Evolutionary conservation across 2,797 vertebrate species (phyloP).

Genomic region (Crenichthys baileyi): DNA sequence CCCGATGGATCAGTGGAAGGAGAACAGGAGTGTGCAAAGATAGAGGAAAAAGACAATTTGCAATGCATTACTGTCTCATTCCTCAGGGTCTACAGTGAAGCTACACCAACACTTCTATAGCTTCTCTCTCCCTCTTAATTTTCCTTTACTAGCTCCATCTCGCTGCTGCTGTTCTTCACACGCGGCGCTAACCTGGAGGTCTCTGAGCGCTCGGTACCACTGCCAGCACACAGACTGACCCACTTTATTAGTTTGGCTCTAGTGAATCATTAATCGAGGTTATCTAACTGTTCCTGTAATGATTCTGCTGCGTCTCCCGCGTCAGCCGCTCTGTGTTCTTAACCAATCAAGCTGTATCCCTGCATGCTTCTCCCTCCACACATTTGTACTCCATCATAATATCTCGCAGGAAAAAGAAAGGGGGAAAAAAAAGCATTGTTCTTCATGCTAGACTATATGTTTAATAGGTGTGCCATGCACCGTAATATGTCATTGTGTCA

Average conservation of each 20-base stretch:
- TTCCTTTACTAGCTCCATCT: constrained; percentile 47
- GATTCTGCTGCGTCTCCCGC: constrained; percentile 58
- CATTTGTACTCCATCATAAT: constrained; percentile 66
- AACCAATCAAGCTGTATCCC: constrained; percentile 47
- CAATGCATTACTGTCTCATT: constrained; percentile 71
- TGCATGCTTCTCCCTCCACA: constrained; percentile 22
- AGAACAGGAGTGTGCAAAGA: constrained; percentile 53
- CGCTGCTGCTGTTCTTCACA: constrained; percentile 33
- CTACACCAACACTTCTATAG: constrained; percentile 65
- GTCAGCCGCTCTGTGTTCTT: constrained; percentile 54
- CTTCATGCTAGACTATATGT: constrained; percentile 68
- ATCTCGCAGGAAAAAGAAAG: neutral
- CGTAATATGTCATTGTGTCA: constrained; percentile 81
- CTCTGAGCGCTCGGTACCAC: constrained; percentile 53
- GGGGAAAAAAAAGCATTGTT: constrained; percentile 31
- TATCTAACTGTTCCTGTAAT: constrained; percentile 79
- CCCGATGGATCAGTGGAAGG: constrained; percentile 52
- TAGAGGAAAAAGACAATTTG: constrained; percentile 69
- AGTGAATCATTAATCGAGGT: constrained; percentile 80
- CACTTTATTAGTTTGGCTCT: constrained; percentile 80
- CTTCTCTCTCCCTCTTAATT: constrained; percentile 59
- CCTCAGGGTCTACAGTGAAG: constrained; percentile 63
- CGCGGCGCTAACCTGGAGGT: constrained; percentile 62
- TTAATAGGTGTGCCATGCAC: constrained; percentile 76
- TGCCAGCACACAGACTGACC: constrained; percentile 72